Conservation (phyloP, 2,113 vertebrate species). For the Nycticorax nycticorax region DNA sequence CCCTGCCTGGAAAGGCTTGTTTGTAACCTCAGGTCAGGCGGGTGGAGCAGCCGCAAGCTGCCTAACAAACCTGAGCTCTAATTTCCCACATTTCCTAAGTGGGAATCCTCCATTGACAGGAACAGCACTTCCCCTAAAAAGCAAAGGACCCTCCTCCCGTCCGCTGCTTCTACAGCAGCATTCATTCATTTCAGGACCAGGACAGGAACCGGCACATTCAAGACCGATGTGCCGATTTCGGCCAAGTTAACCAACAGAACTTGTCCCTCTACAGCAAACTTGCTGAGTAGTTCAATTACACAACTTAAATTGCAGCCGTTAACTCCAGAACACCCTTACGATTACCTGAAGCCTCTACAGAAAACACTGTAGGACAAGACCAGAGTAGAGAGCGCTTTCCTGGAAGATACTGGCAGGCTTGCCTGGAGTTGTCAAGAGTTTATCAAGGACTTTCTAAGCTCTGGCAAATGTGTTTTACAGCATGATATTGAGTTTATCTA, state of each 20-base stretch:
- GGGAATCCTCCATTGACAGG: not conserved
- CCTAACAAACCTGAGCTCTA: not conserved
- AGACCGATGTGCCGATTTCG: not conserved
- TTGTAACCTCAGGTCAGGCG: not conserved
- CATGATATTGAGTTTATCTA: not conserved
- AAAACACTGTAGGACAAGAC: not conserved
- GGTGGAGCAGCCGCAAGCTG: not conserved
- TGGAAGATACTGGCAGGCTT: not conserved
- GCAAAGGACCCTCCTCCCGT: not conserved
- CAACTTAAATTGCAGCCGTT: not conserved
- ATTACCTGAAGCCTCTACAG: not conserved
- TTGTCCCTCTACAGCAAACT: not conserved
- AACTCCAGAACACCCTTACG: not conserved
- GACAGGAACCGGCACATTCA: not conserved
- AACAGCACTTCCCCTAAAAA: not conserved
- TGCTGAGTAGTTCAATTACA: not conserved
- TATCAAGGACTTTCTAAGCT: not conserved
- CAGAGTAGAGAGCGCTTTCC: rapidly evolving
- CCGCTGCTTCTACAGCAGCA: not conserved
- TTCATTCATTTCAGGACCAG: not conserved
- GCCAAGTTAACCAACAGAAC: not conserved
- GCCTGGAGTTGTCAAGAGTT: not conserved
- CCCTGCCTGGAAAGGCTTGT: not conserved
- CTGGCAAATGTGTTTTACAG: not conserved
- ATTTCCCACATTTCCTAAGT: not conserved